Percentiles rank a stretch among this genome's conserved stretches.
phyloP scores from a whole-genome alignment of 2,113 vertebrate genomes.

The Baryphthengus martii region DNA sequence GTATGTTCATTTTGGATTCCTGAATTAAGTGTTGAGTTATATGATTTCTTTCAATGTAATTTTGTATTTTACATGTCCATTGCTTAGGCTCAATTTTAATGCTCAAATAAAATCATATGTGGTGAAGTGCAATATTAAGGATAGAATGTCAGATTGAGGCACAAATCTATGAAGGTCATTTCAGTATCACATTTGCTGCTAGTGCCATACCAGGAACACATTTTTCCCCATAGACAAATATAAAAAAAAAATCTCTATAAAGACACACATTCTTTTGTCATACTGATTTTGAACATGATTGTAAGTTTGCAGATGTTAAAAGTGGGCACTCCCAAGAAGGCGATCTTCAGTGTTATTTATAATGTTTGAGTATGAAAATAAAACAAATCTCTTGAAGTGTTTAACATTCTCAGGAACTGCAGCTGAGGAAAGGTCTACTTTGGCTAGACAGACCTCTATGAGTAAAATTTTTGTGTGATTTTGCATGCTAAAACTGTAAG shows the following conservation, averaged over 20 bases:
- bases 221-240: background rate
- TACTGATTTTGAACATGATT: background rate
- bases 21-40: background rate
- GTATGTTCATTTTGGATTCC: background rate
- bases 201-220: background rate
- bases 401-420: background rate
- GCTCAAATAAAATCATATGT: background rate
- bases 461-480: background rate
- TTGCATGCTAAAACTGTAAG: background rate
- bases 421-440: background rate
- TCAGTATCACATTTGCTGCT: background rate
- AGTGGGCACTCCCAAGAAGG: background rate
- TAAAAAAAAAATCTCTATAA: background rate
- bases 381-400: background rate
- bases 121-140: background rate
- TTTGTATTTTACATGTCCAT: background rate
- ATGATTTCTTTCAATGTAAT: background rate
- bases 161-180: background rate
- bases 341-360: background rate
- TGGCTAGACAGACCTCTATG: background rate
- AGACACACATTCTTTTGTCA: background rate
- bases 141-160: background rate
- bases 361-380: background rate
- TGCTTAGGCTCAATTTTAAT: background rate
- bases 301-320: background rate